A percentile compares a stretch with the other conserved stretches of the same genome.
These are phyloP conservation scores for Phrynocephalus vlangalii DNA, from an alignment of 2,797 vertebrate species.

Conservation along the genomic window DNA sequence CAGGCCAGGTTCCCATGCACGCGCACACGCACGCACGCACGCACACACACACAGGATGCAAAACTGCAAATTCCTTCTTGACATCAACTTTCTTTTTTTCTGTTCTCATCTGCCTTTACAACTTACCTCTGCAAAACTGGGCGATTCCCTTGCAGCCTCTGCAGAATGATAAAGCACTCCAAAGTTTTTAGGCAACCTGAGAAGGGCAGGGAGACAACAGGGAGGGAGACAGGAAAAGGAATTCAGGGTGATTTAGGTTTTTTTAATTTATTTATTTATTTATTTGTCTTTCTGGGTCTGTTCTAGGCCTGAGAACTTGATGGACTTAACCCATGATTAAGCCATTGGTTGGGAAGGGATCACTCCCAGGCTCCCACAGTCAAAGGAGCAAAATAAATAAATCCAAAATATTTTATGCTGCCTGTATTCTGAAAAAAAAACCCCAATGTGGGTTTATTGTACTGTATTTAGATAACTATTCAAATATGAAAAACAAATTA, in stretches of 20 bases:
- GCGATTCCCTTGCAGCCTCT: background rate
- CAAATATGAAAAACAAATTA: no score
- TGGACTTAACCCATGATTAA: slow-evolving; percentile 17
- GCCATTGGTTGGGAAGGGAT: background rate
- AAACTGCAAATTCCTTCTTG: background rate
- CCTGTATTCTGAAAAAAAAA: no score
- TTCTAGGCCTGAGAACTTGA: slow-evolving; percentile 23
- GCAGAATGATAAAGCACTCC: background rate
- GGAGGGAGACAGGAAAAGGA: slow-evolving; percentile 32
- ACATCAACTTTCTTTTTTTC: no score
- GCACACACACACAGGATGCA: background rate
- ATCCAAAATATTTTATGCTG: no score
- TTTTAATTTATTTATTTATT: no score
- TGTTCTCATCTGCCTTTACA: no score
- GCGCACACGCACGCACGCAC: no score
- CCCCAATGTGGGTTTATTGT: no score
- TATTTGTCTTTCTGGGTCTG: background rate
- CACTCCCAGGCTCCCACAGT: no score
- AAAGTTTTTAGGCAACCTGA: background rate
- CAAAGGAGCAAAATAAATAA: background rate
- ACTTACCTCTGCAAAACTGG: background rate
- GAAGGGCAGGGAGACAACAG: background rate
- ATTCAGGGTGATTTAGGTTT: background rate
- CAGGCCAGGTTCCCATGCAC: background rate
- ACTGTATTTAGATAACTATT: no score